phyloP scores from a whole-genome alignment of 1,140 invertebrate genomes.

The Lethrus apterus region DNA sequence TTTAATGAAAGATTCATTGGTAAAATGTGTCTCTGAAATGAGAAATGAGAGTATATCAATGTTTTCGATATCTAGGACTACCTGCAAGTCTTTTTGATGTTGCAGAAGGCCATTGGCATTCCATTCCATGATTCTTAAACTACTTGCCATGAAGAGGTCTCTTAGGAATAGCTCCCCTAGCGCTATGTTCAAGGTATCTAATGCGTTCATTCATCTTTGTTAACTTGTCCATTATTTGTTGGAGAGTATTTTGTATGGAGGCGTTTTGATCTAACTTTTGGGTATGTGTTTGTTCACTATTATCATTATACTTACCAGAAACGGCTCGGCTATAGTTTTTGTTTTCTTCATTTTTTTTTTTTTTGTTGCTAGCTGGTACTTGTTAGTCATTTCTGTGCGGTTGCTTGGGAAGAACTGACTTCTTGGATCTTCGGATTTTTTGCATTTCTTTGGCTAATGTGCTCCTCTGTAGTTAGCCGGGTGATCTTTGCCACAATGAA shows the following conservation, averaged over 20 bases:
- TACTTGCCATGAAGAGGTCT: background rate
- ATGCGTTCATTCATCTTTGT: background rate
- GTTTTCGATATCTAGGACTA: slow-evolving; percentile 22
- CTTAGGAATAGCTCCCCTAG: background rate
- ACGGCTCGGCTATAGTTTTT: too few relatives aligned
- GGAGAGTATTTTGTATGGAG: background rate
- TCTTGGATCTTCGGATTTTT: slow-evolving; percentile 1
- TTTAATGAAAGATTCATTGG: slow-evolving; percentile 17
- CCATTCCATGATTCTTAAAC: slow-evolving; percentile 19
- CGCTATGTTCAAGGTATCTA: background rate
- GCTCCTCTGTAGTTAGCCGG: slow-evolving; percentile 35
- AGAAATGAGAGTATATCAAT: slow-evolving; percentile 26
- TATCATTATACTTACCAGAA: background rate
- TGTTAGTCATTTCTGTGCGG: background rate
- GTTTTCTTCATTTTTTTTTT: background rate
- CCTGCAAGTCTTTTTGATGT: slow-evolving; percentile 20
- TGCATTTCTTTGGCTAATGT: slow-evolving; percentile 25
- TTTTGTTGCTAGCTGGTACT: background rate
- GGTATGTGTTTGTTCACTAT: background rate
- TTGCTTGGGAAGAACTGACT: background rate
- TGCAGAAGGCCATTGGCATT: slow-evolving; percentile 25
- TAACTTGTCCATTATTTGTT: background rate
- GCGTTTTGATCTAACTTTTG: background rate
- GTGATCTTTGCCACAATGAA: slow-evolving; percentile 31
- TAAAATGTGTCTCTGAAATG: slow-evolving; percentile 25